A percentile compares a stretch with the other conserved stretches of the same genome.
These are phyloP conservation scores for Holothuria glaberrima DNA, from an alignment of 35 echinoderm and acorn worm genomes.

Conservation along the genomic window DNA sequence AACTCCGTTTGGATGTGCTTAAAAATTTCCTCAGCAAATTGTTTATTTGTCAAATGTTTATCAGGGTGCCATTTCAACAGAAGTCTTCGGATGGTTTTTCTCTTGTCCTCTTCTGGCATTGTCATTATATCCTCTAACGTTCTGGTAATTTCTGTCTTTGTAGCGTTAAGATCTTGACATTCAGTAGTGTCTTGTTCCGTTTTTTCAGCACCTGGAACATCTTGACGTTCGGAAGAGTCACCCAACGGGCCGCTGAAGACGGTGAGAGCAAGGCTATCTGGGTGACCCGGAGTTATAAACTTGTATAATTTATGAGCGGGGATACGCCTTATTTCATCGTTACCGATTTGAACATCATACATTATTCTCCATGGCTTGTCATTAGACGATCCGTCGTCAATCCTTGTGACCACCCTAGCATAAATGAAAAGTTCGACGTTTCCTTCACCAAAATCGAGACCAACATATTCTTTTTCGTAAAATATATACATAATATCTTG, in stretches of 20 bases:
- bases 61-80: slow-evolving; percentile 60
- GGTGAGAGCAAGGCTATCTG: not conserved
- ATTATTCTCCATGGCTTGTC: slow-evolving; percentile 1
- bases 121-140: not conserved
- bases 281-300: not conserved
- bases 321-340: not conserved
- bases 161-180: not conserved
- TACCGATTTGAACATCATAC: slow-evolving; percentile 18
- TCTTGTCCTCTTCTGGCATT: slow-evolving; percentile 11
- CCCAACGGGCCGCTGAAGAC: not conserved
- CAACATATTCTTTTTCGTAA: slow-evolving; percentile 39
- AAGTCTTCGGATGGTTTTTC: slow-evolving; percentile 29
- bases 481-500: slow-evolving; percentile 51
- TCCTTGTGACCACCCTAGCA: not conserved
- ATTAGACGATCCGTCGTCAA: not conserved
- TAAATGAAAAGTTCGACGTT: slow-evolving; percentile 33
- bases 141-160: slow-evolving; percentile 21
- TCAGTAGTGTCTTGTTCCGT: not conserved
- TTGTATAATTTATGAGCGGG: slow-evolving; percentile 26
- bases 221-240: not conserved
- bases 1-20: slow-evolving; percentile 39
- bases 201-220: not conserved
- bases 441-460: slow-evolving; percentile 1
- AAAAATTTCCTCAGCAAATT: slow-evolving; percentile 41
- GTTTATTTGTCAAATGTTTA: slow-evolving; percentile 14